Conservation (phyloP, 2,888 invertebrate species). For the Drosophila anomelani region DNA sequence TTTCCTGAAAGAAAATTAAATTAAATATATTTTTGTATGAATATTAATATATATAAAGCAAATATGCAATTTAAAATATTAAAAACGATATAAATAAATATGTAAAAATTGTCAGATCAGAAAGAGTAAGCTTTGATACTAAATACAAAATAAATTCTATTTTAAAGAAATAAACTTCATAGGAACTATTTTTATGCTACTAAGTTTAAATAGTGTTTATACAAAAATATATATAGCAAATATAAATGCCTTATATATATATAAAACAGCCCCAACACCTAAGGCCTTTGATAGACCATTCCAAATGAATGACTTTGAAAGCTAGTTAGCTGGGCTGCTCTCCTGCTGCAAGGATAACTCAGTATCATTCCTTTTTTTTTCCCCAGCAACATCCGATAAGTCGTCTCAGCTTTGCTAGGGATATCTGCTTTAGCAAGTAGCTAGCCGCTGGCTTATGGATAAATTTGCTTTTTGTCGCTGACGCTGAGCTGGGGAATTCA, state of each 20-base stretch:
- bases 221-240: neutral
- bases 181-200: neutral
- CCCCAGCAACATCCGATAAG: slow-evolving; percentile 28
- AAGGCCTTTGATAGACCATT: slow-evolving; percentile 19
- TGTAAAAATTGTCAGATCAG: neutral
- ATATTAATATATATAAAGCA: neutral
- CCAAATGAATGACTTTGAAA: neutral
- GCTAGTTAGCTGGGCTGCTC: neutral
- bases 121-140: neutral
- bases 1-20: neutral
- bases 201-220: neutral
- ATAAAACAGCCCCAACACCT: neutral
- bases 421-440: slow-evolving; percentile 15
- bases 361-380: slow-evolving; percentile 3
- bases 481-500: slow-evolving; percentile 47
- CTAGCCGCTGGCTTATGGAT: slow-evolving; percentile 44
- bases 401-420: slow-evolving; percentile 9
- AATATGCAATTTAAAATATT: neutral
- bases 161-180: neutral
- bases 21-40: neutral
- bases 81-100: neutral
- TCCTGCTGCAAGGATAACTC: neutral
- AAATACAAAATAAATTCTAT: neutral
- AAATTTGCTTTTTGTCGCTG: slow-evolving; percentile 39
- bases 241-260: neutral